A percentile compares a stretch with the other conserved stretches of the same genome.
Evolutionary conservation across 2,888 invertebrate species (phyloP).

Genomic region (Agonopterix alstromeriana): DNA sequence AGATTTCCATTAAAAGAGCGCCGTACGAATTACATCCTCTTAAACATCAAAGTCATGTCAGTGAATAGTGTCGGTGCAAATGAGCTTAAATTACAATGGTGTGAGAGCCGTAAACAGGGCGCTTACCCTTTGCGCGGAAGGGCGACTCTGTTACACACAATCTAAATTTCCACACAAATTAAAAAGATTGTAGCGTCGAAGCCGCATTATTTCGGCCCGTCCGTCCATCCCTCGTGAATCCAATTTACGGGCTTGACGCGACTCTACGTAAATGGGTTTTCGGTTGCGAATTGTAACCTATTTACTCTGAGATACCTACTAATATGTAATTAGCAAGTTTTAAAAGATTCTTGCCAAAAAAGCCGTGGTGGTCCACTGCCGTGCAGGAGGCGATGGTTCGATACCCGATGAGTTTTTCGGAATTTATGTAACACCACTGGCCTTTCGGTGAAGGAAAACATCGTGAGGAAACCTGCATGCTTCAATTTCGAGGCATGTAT

Average conservation of each 20-base stretch:
- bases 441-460: no score
- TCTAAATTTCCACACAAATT: slow-evolving; percentile 41
- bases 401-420: no score
- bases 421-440: no score
- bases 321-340: slow-evolving; percentile 25
- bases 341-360: slow-evolving; percentile 14
- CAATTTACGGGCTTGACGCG: slow-evolving; percentile 52
- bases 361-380: no score
- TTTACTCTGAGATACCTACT: slow-evolving; percentile 39
- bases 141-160: slow-evolving; percentile 16
- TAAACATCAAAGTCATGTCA: not conserved
- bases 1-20: no score
- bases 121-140: not conserved
- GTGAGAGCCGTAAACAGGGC: not conserved
- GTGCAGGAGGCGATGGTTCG: no score
- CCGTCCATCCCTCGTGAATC: slow-evolving; percentile 51
- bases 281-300: slow-evolving; percentile 46
- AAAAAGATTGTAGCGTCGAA: slow-evolving; percentile 40
- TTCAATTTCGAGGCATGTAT: no score
- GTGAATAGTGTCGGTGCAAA: not conserved
- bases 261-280: slow-evolving; percentile 58
- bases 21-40: not conserved
- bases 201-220: slow-evolving; percentile 46
- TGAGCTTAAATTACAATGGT: not conserved
- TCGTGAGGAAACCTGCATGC: no score